phyloP scores from a whole-genome alignment of 2,888 invertebrate genomes.

The Alloscopus bannaensis region DNA sequence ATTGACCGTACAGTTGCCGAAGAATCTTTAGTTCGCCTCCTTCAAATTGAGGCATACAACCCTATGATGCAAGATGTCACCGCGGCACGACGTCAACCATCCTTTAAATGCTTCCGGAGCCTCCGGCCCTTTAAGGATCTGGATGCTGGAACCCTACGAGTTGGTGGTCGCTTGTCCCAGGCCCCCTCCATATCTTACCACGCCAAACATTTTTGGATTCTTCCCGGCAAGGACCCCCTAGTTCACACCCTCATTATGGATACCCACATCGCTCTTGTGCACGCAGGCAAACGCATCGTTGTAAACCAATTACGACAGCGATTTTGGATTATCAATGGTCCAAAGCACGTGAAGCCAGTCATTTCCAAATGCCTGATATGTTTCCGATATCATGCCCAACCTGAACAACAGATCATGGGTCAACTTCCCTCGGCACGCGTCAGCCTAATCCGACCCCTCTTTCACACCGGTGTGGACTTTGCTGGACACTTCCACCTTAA shows the following conservation, averaged over 20 bases:
- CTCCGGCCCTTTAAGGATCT: background rate
- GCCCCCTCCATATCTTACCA: background rate
- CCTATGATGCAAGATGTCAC: background rate
- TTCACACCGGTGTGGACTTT: conserved; percentile 56
- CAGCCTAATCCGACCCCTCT: conserved; percentile 36
- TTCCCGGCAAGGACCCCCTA: background rate
- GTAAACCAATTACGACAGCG: conserved; percentile 19
- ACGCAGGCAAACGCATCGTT: conserved; percentile 24
- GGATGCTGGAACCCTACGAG: background rate
- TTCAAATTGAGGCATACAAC: background rate
- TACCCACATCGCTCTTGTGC: background rate
- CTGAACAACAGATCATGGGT: conserved; percentile 35
- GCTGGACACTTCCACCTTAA: conserved; percentile 40
- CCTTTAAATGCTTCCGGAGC: background rate
- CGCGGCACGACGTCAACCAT: background rate
- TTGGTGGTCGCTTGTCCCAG: background rate
- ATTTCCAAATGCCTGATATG: conserved; percentile 26
- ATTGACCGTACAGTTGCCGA: background rate
- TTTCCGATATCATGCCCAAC: conserved; percentile 11
- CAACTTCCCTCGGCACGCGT: conserved; percentile 19
- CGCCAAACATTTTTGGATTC: background rate
- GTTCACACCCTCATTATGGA: background rate
- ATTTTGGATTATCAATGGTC: conserved; percentile 11
- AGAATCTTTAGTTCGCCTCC: background rate
- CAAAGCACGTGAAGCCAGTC: background rate